These are phyloP conservation scores for Heliconius himera DNA, from an alignment of 1,140 invertebrate genomes.

Conservation along the genomic window DNA sequence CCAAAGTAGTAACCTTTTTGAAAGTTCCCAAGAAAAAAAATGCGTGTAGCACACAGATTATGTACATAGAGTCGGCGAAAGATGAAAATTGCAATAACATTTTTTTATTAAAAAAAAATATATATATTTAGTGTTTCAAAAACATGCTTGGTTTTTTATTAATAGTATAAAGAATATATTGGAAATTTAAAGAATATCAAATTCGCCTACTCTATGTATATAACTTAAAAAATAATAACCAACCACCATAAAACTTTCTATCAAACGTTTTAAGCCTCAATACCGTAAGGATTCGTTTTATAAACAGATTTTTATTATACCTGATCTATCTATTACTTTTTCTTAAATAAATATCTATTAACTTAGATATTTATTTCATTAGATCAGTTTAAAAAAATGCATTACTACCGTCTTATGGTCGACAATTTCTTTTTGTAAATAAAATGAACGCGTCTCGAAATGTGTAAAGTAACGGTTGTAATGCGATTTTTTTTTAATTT, in stretches of 20 bases:
- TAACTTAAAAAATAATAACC: not conserved
- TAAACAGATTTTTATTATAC: conserved; percentile 4
- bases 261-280: conserved; percentile 36
- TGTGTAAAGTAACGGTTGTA: conserved; percentile 31
- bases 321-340: not conserved
- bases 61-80: not conserved
- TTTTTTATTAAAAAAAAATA: not conserved
- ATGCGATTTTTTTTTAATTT: conserved; percentile 18
- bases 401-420: conserved; percentile 36
- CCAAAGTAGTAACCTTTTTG: not conserved
- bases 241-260: not conserved
- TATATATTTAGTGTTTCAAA: too few species aligned
- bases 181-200: not conserved
- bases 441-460: conserved; percentile 49
- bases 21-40: not conserved
- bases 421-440: conserved; percentile 54
- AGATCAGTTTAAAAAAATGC: conserved; percentile 21
- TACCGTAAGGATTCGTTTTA: conserved; percentile 28
- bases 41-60: not conserved
- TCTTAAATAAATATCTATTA: not conserved
- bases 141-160: too few species aligned
- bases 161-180: not conserved
- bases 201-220: not conserved
- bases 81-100: too few species aligned
- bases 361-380: not conserved